A percentile compares a stretch with the other conserved stretches of the same genome.
phyloP scores from a whole-genome alignment of 2,888 invertebrate genomes.

The Erpobdella octoculata region DNA sequence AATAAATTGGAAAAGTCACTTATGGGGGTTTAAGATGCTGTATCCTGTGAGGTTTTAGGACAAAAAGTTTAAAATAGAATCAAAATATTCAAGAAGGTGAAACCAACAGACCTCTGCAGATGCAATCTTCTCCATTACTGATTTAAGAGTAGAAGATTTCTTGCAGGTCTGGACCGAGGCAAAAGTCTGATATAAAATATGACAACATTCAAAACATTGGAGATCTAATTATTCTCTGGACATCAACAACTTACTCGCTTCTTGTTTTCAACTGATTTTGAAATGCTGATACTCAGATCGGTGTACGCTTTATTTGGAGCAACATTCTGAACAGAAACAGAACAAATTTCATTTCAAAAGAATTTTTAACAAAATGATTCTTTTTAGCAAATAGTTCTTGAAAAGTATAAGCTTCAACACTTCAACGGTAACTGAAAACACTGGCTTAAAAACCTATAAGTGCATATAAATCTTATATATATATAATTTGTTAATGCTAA shows the following conservation, averaged over 20 bases:
- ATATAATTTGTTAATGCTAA: no score
- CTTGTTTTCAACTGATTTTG: constrained; percentile 23
- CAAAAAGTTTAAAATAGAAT: no score
- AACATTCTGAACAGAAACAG: constrained; percentile 12
- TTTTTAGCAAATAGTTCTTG: no score
- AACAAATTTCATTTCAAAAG: no score
- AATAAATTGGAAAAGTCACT: no score
- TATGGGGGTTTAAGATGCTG: no score
- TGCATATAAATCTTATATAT: no score
- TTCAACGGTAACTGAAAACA: no score
- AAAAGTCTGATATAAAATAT: constrained; percentile 8
- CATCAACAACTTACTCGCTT: constrained; percentile 14
- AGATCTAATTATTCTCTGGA: background rate
- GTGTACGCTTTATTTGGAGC: constrained; percentile 28
- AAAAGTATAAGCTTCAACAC: no score
- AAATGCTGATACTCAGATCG: constrained; percentile 25
- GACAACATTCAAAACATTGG: background rate
- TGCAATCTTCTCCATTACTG: constrained; percentile 28
- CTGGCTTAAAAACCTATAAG: no score
- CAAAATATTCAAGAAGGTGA: no score
- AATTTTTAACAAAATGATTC: background rate
- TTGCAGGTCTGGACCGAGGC: constrained; percentile 21
- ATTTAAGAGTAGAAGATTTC: constrained; percentile 21
- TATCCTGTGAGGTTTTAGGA: no score
- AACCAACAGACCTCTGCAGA: constrained; percentile 19